Conservation (phyloP, 2,888 invertebrate genomes). For the Eupithecia abbreviata region DNA sequence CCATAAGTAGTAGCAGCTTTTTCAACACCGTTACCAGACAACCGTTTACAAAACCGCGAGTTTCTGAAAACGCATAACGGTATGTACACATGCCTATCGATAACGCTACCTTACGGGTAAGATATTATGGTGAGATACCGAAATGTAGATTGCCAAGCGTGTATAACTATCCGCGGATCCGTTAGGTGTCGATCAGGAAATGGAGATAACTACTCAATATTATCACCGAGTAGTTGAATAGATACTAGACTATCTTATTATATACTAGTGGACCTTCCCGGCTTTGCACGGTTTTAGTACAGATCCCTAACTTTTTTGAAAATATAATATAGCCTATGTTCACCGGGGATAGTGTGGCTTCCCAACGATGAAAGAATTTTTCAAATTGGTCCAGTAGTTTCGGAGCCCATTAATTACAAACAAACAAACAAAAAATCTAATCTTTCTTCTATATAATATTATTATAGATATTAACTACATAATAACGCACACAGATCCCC, state of each 20-base stretch:
- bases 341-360: no score
- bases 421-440: no score
- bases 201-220: conserved; percentile 25
- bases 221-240: conserved; percentile 9
- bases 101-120: conserved; percentile 43
- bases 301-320: no score
- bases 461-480: no score
- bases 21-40: conserved; percentile 3
- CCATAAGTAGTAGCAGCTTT: background rate
- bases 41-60: conserved; percentile 28
- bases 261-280: no score
- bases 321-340: no score
- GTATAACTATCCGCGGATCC: conserved; percentile 46
- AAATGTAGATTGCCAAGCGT: conserved; percentile 51
- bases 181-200: conserved; percentile 42
- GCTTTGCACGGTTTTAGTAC: no score
- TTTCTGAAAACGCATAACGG: conserved; percentile 8
- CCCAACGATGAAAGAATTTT: no score
- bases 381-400: no score
- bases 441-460: no score
- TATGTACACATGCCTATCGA: background rate
- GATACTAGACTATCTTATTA: background rate
- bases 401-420: no score
- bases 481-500: no score
- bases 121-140: conserved; percentile 32